Evolutionary conservation across 2,888 invertebrate species (phyloP), one percentile per base, ranked within the genome.

Genomic region (Pollenia griseotomentosa): DNA sequence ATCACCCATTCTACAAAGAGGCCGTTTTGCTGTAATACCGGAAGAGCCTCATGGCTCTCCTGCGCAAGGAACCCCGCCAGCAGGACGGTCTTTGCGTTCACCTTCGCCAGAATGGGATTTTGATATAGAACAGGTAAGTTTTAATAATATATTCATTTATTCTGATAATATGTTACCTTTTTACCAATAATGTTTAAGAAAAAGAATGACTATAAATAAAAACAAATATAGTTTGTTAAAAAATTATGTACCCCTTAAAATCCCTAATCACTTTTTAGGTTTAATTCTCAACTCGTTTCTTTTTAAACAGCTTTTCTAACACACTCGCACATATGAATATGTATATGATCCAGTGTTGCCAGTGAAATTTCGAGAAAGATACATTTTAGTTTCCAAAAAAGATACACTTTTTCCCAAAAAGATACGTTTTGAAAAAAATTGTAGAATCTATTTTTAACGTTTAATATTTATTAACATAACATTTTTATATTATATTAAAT

Each of bases 11-110:
- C 85, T 94, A 80, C 93, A 93, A 88, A 91, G 94, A 74, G 94
- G 94, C 70, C 91, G 94, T 74, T 94, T 94, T 88, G 93, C 94
- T 89, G 94, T 94, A 85, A 94, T 94, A 89, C 94, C 94, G 63
- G 94, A 94, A 86, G 95, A 95, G 89, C 94, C 94, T 59, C 92
- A 92, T 82, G 92, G 93, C 59, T 93, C 93, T 8, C 92, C 93
- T 66, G 93, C 93, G 33, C 90, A 93, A 66, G 89, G 91, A 79
- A 91, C 92, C 16, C 92, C 92, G 46, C 91, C 91, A 2, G 89
- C 90, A 46, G 90, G 90, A 77, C 89, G 90, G 61, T 81, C 89
- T 40, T 87, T 90, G 48, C 92, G 93, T 68, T 93, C 93, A n/a
- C 93, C 93, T 61, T 93, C 93, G 33, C 93, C 93, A 8, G 94